Evolutionary conservation across 2,113 vertebrate genomes (phyloP).

Genomic region (Irena cyanogastra): DNA sequence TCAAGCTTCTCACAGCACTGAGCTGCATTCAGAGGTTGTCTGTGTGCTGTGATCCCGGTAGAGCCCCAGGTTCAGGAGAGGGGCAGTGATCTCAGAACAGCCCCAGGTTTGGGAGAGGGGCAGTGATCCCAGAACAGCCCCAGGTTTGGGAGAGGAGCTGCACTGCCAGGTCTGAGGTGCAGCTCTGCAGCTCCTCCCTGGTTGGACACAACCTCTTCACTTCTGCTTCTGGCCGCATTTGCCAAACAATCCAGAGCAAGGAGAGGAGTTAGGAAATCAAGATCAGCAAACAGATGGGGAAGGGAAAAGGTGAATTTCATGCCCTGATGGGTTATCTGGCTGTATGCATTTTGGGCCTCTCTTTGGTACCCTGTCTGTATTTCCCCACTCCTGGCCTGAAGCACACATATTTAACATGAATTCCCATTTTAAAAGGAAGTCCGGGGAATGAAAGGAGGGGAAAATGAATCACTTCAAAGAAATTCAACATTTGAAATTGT

Average conservation of each 20-base stretch:
- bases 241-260: not conserved
- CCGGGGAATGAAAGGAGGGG: not conserved
- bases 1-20: not conserved
- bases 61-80: not conserved
- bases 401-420: fast-evolving
- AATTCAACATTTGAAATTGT: not conserved
- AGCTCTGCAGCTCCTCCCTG: not conserved
- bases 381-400: not conserved
- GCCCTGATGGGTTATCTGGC: not conserved
- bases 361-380: fast-evolving
- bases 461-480: not conserved
- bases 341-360: not conserved
- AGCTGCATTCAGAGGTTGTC: not conserved
- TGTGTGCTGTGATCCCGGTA: not conserved
- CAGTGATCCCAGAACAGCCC: not conserved
- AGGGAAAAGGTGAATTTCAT: not conserved
- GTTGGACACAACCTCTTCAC: not conserved
- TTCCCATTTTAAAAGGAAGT: not conserved
- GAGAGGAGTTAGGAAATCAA: not conserved
- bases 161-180: not conserved
- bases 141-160: not conserved
- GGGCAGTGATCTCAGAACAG: not conserved
- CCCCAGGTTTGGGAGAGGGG: not conserved
- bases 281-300: not conserved
- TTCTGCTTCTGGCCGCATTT: not conserved